phyloP scores from a whole-genome alignment of 2,888 invertebrate genomes.

The Venustoraphidia nigricollis region DNA sequence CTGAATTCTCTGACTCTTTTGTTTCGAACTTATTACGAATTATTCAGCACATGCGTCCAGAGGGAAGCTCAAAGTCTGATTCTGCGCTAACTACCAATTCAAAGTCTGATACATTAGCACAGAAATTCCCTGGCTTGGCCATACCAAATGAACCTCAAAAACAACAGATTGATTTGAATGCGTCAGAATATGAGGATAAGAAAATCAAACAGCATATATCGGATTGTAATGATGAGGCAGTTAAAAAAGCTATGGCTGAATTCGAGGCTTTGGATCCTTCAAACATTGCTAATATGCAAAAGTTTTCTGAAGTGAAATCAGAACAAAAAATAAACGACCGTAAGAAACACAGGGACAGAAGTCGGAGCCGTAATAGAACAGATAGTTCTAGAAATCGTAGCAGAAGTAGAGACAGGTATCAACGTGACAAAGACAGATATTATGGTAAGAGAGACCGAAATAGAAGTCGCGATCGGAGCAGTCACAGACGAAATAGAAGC shows the following conservation, averaged over 20 bases:
- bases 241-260: constrained; percentile 74
- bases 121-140: constrained; percentile 67
- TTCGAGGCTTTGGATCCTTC: constrained; percentile 74
- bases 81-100: constrained; percentile 14
- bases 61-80: constrained; percentile 19
- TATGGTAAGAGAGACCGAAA: constrained; percentile 16
- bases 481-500: constrained; percentile 7
- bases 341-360: constrained; percentile 18
- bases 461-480: constrained; percentile 22
- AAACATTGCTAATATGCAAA: constrained; percentile 17
- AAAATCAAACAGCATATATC: no score
- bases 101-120: constrained; percentile 39
- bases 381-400: constrained; percentile 10
- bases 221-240: constrained; percentile 21
- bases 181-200: no score
- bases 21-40: constrained; percentile 84
- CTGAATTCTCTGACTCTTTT: constrained; percentile 92
- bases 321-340: constrained; percentile 18
- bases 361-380: constrained; percentile 6
- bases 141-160: constrained; percentile 56
- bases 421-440: constrained; percentile 6
- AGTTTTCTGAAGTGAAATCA: constrained; percentile 11
- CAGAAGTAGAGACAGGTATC: constrained; percentile 9
- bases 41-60: constrained; percentile 87
- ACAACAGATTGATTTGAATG: constrained; percentile 24